These are phyloP conservation scores for Mizuhopecten yessoensis DNA, from an alignment of 1,140 invertebrate species.

Conservation along the genomic window DNA sequence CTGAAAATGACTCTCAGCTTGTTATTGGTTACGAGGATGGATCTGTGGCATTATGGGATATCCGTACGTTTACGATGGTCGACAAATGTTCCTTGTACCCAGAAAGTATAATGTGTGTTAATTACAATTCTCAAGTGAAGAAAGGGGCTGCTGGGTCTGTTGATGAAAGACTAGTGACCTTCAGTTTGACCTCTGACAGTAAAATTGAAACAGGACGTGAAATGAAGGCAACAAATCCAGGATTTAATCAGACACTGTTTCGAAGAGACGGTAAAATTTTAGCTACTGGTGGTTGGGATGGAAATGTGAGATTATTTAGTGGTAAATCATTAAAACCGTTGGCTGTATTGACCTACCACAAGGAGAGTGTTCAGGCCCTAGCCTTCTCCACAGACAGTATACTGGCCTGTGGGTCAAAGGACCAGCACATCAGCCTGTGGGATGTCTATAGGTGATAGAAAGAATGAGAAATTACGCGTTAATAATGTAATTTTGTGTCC, in stretches of 20 bases:
- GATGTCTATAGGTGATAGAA: constrained; percentile 71
- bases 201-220: constrained; percentile 46
- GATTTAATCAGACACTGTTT: constrained; percentile 86
- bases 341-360: constrained; percentile 87
- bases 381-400: constrained; percentile 69
- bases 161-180: constrained; percentile 60
- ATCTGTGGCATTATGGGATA: constrained; percentile 73
- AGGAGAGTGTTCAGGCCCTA: constrained; percentile 72
- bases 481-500: no score
- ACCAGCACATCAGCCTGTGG: constrained; percentile 76
- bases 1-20: constrained; percentile 49
- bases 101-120: constrained; percentile 74
- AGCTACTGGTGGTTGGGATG: constrained; percentile 90
- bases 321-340: constrained; percentile 90
- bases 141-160: constrained; percentile 71
- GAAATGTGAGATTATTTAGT: constrained; percentile 89
- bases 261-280: constrained; percentile 90
- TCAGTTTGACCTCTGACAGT: constrained; percentile 56
- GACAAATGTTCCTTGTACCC: constrained; percentile 52
- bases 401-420: constrained; percentile 76
- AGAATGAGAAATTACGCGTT: background rate
- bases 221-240: constrained; percentile 68
- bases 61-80: constrained; percentile 57
- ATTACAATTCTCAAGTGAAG: constrained; percentile 55
- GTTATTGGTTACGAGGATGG: constrained; percentile 78